Evolutionary conservation across 2,113 vertebrate species (phyloP).

Genomic region (Scatophagus argus): DNA sequence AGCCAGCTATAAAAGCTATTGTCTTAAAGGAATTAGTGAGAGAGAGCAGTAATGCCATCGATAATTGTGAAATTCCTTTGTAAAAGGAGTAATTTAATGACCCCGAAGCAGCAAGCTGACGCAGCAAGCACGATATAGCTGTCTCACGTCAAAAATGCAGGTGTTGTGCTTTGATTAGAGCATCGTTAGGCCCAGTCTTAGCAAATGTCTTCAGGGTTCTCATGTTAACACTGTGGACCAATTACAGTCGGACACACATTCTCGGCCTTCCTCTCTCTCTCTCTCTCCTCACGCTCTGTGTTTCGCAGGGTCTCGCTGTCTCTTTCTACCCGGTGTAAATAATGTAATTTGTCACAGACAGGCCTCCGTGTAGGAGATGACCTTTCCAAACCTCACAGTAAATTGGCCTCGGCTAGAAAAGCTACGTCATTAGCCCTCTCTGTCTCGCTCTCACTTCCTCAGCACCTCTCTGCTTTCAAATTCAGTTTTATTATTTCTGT

Average conservation of each 20-base stretch:
- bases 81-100: background rate
- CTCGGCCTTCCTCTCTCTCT: slow-evolving; percentile 12
- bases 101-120: background rate
- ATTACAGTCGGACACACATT: slow-evolving; percentile 61
- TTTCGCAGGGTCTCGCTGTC: slow-evolving; percentile 42
- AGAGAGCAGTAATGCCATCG: background rate
- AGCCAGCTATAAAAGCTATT: background rate
- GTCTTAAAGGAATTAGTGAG: background rate
- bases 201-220: slow-evolving; percentile 65
- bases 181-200: slow-evolving; percentile 50
- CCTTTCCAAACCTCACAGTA: slow-evolving; percentile 78
- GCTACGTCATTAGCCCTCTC: slow-evolving; percentile 72
- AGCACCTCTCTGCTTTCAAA: slow-evolving; percentile 40
- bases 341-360: slow-evolving; percentile 81
- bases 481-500: slow-evolving; percentile 64
- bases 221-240: slow-evolving; percentile 59
- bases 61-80: slow-evolving; percentile 1
- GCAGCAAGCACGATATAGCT: background rate
- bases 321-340: slow-evolving; percentile 70
- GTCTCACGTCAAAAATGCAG: slow-evolving; percentile 18
- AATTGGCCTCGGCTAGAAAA: slow-evolving; percentile 71
- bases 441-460: slow-evolving; percentile 46
- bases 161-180: slow-evolving; percentile 50
- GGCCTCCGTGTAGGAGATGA: slow-evolving; percentile 74
- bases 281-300: slow-evolving; percentile 19